A percentile compares a stretch with the other conserved stretches of the same genome.
These are phyloP conservation scores for Tortrix viridana DNA, from an alignment of 2,888 invertebrate species.

Conservation along the genomic window DNA sequence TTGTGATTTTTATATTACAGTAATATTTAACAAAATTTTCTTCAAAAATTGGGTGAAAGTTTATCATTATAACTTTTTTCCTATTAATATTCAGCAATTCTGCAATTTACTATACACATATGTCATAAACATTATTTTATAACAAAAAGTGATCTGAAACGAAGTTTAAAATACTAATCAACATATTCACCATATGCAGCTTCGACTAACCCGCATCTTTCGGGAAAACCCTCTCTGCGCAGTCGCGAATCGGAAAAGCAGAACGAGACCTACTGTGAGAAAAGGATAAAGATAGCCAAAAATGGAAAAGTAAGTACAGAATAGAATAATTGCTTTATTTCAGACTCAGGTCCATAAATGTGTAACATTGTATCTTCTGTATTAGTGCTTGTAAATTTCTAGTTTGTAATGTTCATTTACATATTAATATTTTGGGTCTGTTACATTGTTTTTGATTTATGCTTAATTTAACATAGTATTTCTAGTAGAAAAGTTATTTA, in stretches of 20 bases:
- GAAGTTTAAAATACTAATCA: constrained; percentile 38
- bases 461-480: no score
- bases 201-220: constrained; percentile 70
- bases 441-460: no score
- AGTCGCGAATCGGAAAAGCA: constrained; percentile 70
- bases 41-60: no score
- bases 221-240: constrained; percentile 70
- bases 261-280: constrained; percentile 58
- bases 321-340: no score
- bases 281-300: constrained; percentile 50
- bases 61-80: not conserved
- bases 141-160: not conserved
- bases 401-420: no score
- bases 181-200: constrained; percentile 64
- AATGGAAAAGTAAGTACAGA: constrained; percentile 60
- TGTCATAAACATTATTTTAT: not conserved
- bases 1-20: no score
- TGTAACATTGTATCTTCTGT: no score
- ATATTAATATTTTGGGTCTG: no score
- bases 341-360: not conserved
- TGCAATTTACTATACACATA: no score
- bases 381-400: not conserved
- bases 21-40: no score
- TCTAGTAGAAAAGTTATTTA: no score
- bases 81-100: no score